Percentiles rank a stretch among this genome's conserved stretches.
phyloP scores from a whole-genome alignment of 2,888 invertebrate genomes.

The Oscheius sp. region DNA sequence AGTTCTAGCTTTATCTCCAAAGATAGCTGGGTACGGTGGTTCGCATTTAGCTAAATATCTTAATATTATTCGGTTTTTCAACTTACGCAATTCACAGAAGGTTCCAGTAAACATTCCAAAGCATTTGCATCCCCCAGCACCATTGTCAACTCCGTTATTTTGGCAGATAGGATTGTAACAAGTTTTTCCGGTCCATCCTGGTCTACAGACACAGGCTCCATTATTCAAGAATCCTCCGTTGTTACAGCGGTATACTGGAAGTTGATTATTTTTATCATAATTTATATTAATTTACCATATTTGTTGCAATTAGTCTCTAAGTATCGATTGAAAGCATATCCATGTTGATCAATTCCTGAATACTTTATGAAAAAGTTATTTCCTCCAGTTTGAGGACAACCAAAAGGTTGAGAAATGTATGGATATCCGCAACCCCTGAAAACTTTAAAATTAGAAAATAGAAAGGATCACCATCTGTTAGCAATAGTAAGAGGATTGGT shows the following conservation, averaged over 20 bases:
- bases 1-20: constrained; percentile 52
- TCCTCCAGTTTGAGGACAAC: constrained; percentile 45
- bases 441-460: not conserved
- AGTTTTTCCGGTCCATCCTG: constrained; percentile 47
- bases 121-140: constrained; percentile 41
- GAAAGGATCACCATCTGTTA: constrained; percentile 28
- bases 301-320: constrained; percentile 50
- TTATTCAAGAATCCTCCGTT: constrained; percentile 57
- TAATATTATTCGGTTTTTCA: too few species aligned
- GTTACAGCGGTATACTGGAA: constrained; percentile 39
- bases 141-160: constrained; percentile 51
- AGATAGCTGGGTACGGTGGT: constrained; percentile 54
- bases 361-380: constrained; percentile 51
- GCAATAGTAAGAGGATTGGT: constrained; percentile 37
- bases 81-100: constrained; percentile 54
- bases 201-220: constrained; percentile 58
- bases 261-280: not conserved
- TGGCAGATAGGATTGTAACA: constrained; percentile 55
- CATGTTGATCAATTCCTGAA: constrained; percentile 63
- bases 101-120: constrained; percentile 46
- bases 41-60: constrained; percentile 53
- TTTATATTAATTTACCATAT: constrained; percentile 22
- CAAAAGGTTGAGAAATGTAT: constrained; percentile 49
- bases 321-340: constrained; percentile 61
- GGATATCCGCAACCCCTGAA: constrained; percentile 44